Base-by-base conservation (phyloP, 1,140 invertebrate species). In the Bursaphelenchus mucronatus region DNA sequence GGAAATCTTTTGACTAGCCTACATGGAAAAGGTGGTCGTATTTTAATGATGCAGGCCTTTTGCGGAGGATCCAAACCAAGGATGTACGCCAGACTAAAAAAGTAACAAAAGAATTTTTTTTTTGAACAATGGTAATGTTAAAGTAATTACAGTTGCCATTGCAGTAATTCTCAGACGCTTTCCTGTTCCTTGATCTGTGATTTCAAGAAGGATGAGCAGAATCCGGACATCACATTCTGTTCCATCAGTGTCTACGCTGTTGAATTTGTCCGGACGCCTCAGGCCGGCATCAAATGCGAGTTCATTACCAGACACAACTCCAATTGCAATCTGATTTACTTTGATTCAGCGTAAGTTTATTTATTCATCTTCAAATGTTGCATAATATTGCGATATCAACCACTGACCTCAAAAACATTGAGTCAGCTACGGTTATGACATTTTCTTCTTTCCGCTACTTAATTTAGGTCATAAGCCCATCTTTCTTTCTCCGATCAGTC, bases 61-160 rank as follows among this genome's bases (percentile, higher is more conserved):
- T 79, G 76, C 47, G 73, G 73, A 40, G 53, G 72, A 40, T 30
- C 72, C 21, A 63, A 63, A 15, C 46, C 72, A 51, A 53, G 76
- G 41, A 79, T 79, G 73, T 75, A 75, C 66, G 76, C 73, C 8
- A 61, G 73, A 44, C 47, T 75, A 1, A 74, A 78, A 46, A 63
- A 57, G 72, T 74, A 49, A 75, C 8, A 44, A 66, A 49, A 44
- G 13, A 66, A 30, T 11, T 19, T 47, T 39, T 54, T 68, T 58
- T 41, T 15, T 44, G 46, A 51, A 11, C 13, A 47, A 61, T 46
- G 43, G 8, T 46, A 13, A 17, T 17, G 8, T 46, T 30, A 49
- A 54, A 64, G 21, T 41, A 21, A n/a, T 19, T 69, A 8, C 10
- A 62, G 4, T 58, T 43, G 9, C n/a, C n/a, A 44, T 70, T 70